Evolutionary conservation across 2,113 vertebrate species (phyloP).

Genomic region (Cephalopterus ornatus): DNA sequence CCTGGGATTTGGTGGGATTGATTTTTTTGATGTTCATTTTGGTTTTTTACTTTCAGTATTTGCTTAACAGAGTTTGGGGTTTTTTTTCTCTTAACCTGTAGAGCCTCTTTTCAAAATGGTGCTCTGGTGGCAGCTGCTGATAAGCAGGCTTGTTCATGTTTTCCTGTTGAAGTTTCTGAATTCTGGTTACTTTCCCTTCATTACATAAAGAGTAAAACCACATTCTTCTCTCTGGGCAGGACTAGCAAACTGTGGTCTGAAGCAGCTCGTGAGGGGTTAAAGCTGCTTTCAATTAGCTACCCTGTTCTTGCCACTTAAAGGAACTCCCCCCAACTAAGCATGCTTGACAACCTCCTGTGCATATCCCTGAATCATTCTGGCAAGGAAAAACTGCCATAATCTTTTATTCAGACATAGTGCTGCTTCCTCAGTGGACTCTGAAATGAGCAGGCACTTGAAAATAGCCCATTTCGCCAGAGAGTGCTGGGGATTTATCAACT

Average conservation of each 20-base stretch:
- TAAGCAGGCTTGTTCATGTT: background rate
- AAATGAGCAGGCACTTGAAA: conserved; percentile 29
- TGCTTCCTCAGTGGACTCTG: conserved; percentile 17
- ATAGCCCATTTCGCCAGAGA: conserved; percentile 9
- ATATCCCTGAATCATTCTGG: conserved; percentile 57
- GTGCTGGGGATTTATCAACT: background rate
- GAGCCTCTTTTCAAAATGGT: background rate
- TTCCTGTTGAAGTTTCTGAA: background rate
- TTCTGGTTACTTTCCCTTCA: background rate
- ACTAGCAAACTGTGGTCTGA: background rate
- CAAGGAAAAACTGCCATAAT: conserved; percentile 38
- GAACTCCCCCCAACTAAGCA: background rate
- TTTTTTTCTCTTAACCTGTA: background rate
- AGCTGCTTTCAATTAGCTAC: conserved; percentile 15
- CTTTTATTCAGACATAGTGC: conserved; percentile 10
- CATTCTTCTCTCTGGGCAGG: background rate
- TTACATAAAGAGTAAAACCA: background rate
- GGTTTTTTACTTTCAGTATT: background rate
- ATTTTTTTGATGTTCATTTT: too few relatives aligned
- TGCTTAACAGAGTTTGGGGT: background rate
- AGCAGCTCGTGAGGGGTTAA: conserved; percentile 42
- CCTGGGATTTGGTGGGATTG: background rate
- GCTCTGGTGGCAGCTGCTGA: background rate
- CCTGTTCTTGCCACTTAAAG: background rate
- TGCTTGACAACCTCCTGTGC: conserved; percentile 18